Evolutionary conservation across 1,140 invertebrate species (phyloP).

Genomic region (Lutraria rhynchaena): DNA sequence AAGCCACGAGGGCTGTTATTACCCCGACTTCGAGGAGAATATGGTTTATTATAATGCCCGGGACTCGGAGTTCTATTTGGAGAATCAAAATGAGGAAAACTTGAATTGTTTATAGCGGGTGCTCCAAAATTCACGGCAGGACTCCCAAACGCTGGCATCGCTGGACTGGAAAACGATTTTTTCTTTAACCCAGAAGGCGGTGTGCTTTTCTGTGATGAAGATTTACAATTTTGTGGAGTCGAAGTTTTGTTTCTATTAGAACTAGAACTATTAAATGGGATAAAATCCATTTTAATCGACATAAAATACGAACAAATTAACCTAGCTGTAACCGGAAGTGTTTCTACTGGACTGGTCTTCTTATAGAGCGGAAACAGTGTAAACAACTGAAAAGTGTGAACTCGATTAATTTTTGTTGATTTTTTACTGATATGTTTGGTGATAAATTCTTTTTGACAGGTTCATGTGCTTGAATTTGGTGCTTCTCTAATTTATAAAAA

Average conservation of each 20-base stretch:
- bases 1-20: neutral
- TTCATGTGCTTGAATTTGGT: too few relatives aligned
- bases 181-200: neutral
- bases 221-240: constrained; percentile 15
- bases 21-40: neutral
- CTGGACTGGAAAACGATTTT: constrained; percentile 24
- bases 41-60: constrained; percentile 19
- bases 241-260: constrained; percentile 12
- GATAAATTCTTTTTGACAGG: too few relatives aligned
- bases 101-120: constrained; percentile 14
- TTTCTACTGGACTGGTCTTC: too few relatives aligned
- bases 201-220: constrained; percentile 1
- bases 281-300: constrained; percentile 46
- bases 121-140: constrained; percentile 49
- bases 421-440: too few relatives aligned
- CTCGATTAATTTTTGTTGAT: too few relatives aligned
- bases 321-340: neutral
- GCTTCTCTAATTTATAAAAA: too few relatives aligned
- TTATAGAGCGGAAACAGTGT: too few relatives aligned
- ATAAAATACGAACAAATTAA: neutral
- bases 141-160: constrained; percentile 42
- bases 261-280: constrained; percentile 20
- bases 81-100: too few relatives aligned
- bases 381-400: too few relatives aligned
- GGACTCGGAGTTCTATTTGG: constrained; percentile 37